Evolutionary conservation across 2,113 vertebrate genomes (phyloP).

Genomic region (Chlamydotis undulata): DNA sequence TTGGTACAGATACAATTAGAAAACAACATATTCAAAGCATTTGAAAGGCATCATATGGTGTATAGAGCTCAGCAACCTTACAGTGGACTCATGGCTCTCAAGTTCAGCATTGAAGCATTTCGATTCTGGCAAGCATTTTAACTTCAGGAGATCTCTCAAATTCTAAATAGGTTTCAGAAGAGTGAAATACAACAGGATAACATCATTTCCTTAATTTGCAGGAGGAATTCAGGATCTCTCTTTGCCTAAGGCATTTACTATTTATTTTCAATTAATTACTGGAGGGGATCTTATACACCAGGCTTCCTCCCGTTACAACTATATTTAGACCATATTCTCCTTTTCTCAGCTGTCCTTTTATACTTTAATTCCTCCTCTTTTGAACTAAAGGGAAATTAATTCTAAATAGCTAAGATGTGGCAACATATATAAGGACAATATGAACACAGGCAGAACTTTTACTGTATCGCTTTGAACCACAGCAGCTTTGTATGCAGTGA

Average conservation of each 20-base stretch:
- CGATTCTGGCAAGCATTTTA: not conserved
- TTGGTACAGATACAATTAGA: not conserved
- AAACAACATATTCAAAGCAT: not conserved
- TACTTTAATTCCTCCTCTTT: not conserved
- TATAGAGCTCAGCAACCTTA: not conserved
- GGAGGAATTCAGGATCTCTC: not conserved
- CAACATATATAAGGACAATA: not conserved
- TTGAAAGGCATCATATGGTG: not conserved
- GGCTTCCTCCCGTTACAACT: not conserved
- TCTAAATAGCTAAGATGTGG: not conserved
- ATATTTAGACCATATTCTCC: not conserved
- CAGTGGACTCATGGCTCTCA: not conserved
- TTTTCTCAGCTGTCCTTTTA: not conserved
- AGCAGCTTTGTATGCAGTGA: not conserved
- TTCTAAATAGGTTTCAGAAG: not conserved
- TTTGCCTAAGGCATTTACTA: not conserved
- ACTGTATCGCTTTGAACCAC: not conserved
- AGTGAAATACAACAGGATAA: not conserved
- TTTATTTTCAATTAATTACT: conserved; percentile 8
- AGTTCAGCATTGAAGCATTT: not conserved
- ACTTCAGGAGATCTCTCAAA: not conserved
- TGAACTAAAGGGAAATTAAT: not conserved
- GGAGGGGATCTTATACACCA: not conserved
- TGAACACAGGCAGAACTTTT: not conserved
- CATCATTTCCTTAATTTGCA: not conserved